phyloP scores from a whole-genome alignment of 2,113 vertebrate genomes.

The Dermatemys mawii region DNA sequence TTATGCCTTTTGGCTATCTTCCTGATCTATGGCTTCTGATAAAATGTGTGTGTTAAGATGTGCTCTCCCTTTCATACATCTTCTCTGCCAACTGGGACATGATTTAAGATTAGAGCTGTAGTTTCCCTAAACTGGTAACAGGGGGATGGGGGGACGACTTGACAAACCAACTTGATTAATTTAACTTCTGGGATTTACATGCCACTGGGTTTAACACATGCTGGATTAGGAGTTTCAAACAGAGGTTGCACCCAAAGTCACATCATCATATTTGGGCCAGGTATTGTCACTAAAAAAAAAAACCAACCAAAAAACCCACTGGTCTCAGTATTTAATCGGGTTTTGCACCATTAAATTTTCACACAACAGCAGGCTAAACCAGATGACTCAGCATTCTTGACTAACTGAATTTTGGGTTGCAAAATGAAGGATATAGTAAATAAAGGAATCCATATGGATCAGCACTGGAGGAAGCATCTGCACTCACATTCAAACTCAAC shows the following conservation, averaged over 20 bases:
- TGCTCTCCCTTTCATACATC: neutral
- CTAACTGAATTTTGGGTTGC: neutral
- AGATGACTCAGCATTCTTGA: neutral
- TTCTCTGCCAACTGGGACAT: neutral
- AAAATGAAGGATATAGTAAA: neutral
- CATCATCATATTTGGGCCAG: neutral
- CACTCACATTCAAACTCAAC: neutral
- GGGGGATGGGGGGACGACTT: neutral
- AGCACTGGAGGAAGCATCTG: neutral
- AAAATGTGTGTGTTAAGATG: neutral
- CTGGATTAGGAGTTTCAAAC: neutral
- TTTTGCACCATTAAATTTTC: rapidly evolving
- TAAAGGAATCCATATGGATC: neutral
- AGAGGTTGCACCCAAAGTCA: neutral
- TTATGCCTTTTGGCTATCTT: neutral
- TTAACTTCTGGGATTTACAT: neutral
- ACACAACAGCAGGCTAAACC: neutral
- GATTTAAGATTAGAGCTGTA: neutral
- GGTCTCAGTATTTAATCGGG: neutral
- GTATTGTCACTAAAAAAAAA: neutral
- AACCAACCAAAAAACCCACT: neutral
- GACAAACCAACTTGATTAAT: neutral
- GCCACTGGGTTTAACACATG: neutral
- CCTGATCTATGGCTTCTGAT: neutral
- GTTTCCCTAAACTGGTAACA: neutral